Conservation (phyloP, 2,797 vertebrate genomes). For the Myoxocephalus aenaeus region DNA sequence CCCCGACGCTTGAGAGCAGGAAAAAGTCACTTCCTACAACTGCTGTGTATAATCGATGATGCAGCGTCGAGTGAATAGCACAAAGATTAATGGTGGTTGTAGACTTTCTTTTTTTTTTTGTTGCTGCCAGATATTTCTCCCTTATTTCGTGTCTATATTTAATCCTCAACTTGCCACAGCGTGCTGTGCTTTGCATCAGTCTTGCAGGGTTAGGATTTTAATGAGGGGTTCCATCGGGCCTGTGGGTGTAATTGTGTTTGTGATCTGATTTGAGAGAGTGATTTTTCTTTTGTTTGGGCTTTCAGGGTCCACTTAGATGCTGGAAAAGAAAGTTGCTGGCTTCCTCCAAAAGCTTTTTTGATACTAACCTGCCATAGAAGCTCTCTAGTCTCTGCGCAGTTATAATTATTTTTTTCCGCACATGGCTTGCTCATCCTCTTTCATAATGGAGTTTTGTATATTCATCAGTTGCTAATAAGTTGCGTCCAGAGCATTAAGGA, state of each 20-base stretch:
- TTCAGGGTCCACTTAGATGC: conserved; percentile 40
- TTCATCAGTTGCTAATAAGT: conserved; percentile 40
- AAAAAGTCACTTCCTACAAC: conserved; percentile 1
- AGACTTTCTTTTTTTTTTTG: neutral
- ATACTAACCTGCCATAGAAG: conserved; percentile 14
- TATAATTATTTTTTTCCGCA: conserved; percentile 21
- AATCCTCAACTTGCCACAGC: conserved; percentile 21
- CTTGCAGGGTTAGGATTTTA: conserved; percentile 63
- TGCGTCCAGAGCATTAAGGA: conserved; percentile 17
- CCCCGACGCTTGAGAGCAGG: conserved; percentile 1
- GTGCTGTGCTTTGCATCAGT: conserved; percentile 28
- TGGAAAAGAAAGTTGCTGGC: neutral
- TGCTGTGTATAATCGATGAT: conserved; percentile 7
- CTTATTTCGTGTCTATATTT: conserved; percentile 50
- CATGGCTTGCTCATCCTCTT: neutral
- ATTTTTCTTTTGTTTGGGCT: conserved; percentile 49
- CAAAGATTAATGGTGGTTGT: neutral
- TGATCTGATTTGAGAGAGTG: conserved; percentile 68
- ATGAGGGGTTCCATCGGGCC: conserved; percentile 56
- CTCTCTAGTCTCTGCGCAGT: conserved; percentile 26
- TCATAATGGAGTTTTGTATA: conserved; percentile 18
- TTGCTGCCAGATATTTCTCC: conserved; percentile 16
- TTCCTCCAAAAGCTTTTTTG: conserved; percentile 34
- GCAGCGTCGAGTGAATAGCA: neutral
- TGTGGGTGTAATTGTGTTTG: conserved; percentile 59